A percentile compares a stretch with the other conserved stretches of the same genome.
phyloP scores from a whole-genome alignment of 2,113 vertebrate species.

The Phaetusa simplex region DNA sequence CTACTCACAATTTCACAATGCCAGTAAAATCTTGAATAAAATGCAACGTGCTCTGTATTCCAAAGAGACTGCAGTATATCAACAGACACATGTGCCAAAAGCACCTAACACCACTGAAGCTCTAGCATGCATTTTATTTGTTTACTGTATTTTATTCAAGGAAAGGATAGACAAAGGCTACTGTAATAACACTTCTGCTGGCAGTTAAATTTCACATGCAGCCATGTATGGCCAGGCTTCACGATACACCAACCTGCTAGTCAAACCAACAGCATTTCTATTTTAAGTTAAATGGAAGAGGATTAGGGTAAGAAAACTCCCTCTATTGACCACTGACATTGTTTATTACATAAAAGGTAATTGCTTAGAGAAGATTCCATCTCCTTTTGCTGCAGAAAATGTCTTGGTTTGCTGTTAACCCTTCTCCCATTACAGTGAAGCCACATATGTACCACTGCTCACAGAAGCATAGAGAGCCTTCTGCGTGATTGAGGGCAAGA shows the following conservation, averaged over 20 bases:
- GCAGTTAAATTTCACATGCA: background rate
- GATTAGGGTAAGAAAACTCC: conserved; percentile 2
- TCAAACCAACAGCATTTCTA: background rate
- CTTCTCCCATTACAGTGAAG: conserved; percentile 7
- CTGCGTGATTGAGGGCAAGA: conserved; percentile 53
- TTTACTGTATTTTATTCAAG: background rate
- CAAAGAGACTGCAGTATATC: background rate
- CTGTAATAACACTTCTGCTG: background rate
- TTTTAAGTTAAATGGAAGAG: conserved; percentile 10
- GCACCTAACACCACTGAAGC: background rate
- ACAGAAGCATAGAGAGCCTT: background rate
- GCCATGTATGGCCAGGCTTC: background rate
- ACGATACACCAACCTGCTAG: background rate
- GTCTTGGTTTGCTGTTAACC: conserved; percentile 31
- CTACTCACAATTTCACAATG: background rate
- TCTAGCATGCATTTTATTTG: background rate
- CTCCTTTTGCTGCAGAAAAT: conserved; percentile 17
- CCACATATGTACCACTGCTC: background rate
- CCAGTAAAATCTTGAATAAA: background rate
- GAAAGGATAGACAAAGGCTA: background rate
- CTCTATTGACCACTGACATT: conserved; percentile 19
- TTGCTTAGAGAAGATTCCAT: conserved; percentile 1
- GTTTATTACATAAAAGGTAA: conserved; percentile 56
- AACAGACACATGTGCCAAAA: background rate
- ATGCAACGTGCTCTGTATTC: background rate